A percentile compares a stretch with the other conserved stretches of the same genome.
These are phyloP conservation scores for Chymomyza procnemis DNA, from an alignment of 2,888 invertebrate species.

Conservation along the genomic window DNA sequence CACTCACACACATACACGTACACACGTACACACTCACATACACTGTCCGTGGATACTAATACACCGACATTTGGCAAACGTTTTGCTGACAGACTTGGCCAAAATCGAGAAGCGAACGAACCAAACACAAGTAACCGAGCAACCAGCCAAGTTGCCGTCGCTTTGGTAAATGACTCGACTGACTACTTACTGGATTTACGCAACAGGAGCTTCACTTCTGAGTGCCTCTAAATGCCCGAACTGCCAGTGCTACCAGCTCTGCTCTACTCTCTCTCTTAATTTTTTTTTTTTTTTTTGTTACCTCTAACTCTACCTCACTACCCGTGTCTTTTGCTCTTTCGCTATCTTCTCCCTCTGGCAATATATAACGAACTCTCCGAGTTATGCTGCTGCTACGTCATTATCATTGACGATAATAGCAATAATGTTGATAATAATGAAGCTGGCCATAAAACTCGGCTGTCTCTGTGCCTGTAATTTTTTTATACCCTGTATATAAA, in stretches of 20 bases:
- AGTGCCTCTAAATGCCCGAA: not conserved
- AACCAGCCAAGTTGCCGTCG: conserved; percentile 45
- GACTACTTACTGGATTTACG: conserved; percentile 69
- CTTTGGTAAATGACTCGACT: conserved; percentile 48
- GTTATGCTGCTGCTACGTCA: conserved; percentile 16
- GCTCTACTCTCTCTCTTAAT: not conserved
- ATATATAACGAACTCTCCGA: not conserved
- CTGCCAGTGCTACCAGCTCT: conserved; percentile 5
- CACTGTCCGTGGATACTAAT: conserved; percentile 4
- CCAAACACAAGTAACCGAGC: not conserved
- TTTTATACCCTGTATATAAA: not conserved
- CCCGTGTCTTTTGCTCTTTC: not conserved
- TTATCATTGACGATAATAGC: conserved; percentile 60
- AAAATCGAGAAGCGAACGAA: not conserved
- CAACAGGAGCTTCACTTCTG: conserved; percentile 60
- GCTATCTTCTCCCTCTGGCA: not conserved
- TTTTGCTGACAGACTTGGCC: not conserved
- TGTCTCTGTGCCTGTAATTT: not conserved
- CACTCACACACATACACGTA: conserved; percentile 27
- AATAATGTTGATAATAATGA: conserved; percentile 11
- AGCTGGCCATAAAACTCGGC: not conserved
- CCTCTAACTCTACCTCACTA: not conserved
- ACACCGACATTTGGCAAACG: not conserved
- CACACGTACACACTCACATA: conserved; percentile 32
- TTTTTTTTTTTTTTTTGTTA: not conserved